Evolutionary conservation across 2,113 vertebrate species (phyloP), one percentile per base, ranked within the genome.

Genomic region (Zootoca vivipara): DNA sequence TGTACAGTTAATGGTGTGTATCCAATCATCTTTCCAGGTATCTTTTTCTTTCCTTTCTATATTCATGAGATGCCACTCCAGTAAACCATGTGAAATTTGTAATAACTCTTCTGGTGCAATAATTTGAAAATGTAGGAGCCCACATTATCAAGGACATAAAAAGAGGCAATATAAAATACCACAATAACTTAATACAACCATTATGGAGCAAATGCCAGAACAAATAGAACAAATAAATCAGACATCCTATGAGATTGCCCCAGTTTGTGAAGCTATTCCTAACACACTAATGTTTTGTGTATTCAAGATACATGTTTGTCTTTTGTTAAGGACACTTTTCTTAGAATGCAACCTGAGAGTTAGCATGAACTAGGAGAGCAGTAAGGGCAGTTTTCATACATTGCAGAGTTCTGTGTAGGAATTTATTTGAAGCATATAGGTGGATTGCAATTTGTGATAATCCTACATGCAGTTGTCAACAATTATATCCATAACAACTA

Each of bases 71-170:
- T 95, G 95, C 94, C 96, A 96, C 85, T 97, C 22, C 85, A 93
- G 82, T 42, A 89, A 89, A 93, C 94, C 92, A 92, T 92, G 90
- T 92, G 96, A 96, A 87, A 88, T 82, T 94, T 91, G 86, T 83
- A 92, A 92, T 96, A 94, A 93, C 97, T 97, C 95, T 96, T 93
- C 93, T 94, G 91, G 96, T 96, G 84, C 94, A 95, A 86, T 96
- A 97, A 97, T 97, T 91, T 89, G 92, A 93, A 96, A 95, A 96
- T 97, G 95, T 96, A 96, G 97, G 96, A 95, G 97, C 96, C 90
- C 92, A 78, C 91, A 89, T 92, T 98, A 96, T 96, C 95, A 96
- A 94, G 89, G 94, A 90, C 93, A 96, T 88, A 93, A 92, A 94
- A 95, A 95, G 52, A 93, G 97, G 95, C 95, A 95, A 97, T 97